Base-by-base conservation (phyloP, 2,797 vertebrate species). In the Parauchenoglanis punctatus region DNA sequence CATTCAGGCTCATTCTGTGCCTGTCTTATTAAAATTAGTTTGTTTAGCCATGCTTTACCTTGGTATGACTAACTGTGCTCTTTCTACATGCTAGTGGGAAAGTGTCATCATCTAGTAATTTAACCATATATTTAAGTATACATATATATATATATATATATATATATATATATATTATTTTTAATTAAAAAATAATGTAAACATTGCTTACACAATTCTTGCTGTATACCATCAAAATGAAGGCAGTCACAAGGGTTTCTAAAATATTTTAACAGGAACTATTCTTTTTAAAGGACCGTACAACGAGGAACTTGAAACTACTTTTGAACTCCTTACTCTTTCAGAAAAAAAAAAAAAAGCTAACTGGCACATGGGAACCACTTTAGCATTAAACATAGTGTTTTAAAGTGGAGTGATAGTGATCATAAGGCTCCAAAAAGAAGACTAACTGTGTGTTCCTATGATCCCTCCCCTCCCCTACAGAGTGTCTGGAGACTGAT, bases 401-500 rank as follows among this genome's bases (percentile, higher is more conserved):
- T 88, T 88, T 54, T 89, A 87, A 89, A 86, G 59, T 91, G 85
- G 89, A 90, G 63, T 90, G 84, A 56, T 88, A 89, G 87, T 90
- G 78, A 75, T 89, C 81, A 88, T 90, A 90, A 89, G 83, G 58
- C 88, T 85, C 84, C 91, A 35, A 83, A 89, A 80, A 87, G 91
- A 88, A 84, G 91, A 90, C 90, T 93, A 92, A 90, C 89, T 89
- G 35, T 89, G 86, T 89, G 86, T 89, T 89, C 86, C 90, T 89
- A 87, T 92, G 90, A 92, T 91, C 91, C 49, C 85, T 91, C 83
- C 49, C 88, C 90, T 90, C 87, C 91, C 92, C 91, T 91, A 87
- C 92, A 96, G 95, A 86, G 68, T 92, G 88, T 73, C 2, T 90
- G 44, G 95, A 96, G 88, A 92, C 91, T 0, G 96, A 96, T 91